Evolutionary conservation across 2,888 invertebrate species (phyloP).

Genomic region (Fragum fragum): DNA sequence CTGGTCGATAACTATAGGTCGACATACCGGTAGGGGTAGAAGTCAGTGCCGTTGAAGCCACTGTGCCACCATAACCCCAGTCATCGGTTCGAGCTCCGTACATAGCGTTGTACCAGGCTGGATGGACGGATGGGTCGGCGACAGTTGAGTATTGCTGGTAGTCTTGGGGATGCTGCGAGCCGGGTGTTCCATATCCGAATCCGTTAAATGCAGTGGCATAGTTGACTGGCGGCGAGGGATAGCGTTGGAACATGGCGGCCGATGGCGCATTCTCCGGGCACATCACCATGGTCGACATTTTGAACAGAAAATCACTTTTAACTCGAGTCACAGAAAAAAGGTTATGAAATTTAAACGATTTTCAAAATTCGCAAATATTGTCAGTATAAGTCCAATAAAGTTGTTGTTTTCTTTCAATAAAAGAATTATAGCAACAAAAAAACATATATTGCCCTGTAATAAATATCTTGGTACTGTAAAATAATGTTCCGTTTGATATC

Average conservation of each 20-base stretch:
- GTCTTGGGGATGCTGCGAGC: constrained; percentile 67
- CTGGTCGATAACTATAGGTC: constrained; percentile 69
- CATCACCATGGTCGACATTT: constrained; percentile 68
- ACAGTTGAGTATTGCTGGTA: constrained; percentile 66
- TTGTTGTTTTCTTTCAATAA: constrained; percentile 16
- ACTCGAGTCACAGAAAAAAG: constrained; percentile 1
- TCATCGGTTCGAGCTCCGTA: constrained; percentile 73
- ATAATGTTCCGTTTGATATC: constrained; percentile 24
- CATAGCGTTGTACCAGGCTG: constrained; percentile 70
- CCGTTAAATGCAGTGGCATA: constrained; percentile 56
- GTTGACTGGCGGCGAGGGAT: constrained; percentile 68
- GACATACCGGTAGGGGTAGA: constrained; percentile 61
- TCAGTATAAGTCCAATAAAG: neutral
- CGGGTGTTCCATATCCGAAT: constrained; percentile 53
- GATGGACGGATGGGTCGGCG: constrained; percentile 66
- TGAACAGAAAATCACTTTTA: neutral
- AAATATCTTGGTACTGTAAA: constrained; percentile 25
- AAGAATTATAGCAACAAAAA: constrained; percentile 12
- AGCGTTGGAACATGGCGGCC: constrained; percentile 67
- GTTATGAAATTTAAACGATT: neutral
- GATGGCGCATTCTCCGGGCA: constrained; percentile 65
- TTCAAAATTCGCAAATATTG: neutral
- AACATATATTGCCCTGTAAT: constrained; percentile 22
- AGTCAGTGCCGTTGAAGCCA: constrained; percentile 50
- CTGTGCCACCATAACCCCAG: constrained; percentile 71